Evolutionary conservation across 1,140 invertebrate species (phyloP).

Genomic region (Heliothis virescens): DNA sequence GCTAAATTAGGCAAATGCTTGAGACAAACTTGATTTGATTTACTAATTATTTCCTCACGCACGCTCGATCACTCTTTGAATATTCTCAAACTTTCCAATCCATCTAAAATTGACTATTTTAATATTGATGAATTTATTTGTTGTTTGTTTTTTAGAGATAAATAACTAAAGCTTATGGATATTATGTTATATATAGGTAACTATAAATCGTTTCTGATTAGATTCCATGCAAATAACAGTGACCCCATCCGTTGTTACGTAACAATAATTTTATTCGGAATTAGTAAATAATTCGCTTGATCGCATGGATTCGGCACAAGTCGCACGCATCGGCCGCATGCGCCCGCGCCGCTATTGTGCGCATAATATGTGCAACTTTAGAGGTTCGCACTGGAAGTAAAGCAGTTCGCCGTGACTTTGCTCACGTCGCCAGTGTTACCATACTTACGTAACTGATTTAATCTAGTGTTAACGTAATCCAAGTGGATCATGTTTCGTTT

Average conservation of each 20-base stretch:
- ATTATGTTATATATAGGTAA: too few species aligned
- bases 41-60: slow-evolving; percentile 10
- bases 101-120: too few species aligned
- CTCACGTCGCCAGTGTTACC: slow-evolving; percentile 18
- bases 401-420: slow-evolving; percentile 44
- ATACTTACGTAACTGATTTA: slow-evolving; percentile 34
- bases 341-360: slow-evolving; percentile 1
- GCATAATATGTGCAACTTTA: background rate
- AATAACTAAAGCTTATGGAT: too few species aligned
- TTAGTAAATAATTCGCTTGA: background rate
- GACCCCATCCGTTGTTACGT: background rate
- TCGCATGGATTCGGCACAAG: background rate
- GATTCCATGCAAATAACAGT: too few species aligned
- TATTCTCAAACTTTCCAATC: too few species aligned
- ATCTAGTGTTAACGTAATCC: slow-evolving; percentile 3
- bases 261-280: background rate
- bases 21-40: background rate
- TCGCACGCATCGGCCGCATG: background rate
- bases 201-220: too few species aligned
- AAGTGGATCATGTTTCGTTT: background rate
- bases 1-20: slow-evolving; percentile 29
- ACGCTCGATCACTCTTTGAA: background rate
- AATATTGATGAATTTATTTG: too few species aligned
- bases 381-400: background rate
- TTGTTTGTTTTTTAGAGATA: too few species aligned